Percentiles rank a stretch among this genome's conserved stretches.
Conservation (phyloP, 2,113 vertebrate genomes). For the Petaurus breviceps region DNA sequence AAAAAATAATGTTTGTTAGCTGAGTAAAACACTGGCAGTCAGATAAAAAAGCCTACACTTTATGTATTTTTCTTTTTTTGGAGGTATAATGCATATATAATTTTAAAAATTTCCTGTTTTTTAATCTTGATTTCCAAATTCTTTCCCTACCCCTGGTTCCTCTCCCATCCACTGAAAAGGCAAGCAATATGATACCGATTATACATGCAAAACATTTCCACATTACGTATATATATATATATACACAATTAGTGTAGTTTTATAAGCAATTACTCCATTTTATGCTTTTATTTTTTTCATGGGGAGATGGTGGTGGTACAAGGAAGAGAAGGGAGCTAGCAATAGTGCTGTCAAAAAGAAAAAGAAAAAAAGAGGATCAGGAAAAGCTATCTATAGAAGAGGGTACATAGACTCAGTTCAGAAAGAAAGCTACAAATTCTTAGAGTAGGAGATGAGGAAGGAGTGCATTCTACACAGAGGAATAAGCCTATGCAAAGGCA, state of each 20-base stretch:
- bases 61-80: slow-evolving; percentile 3
- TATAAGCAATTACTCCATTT: not conserved
- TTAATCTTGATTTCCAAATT: not conserved
- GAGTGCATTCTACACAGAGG: not conserved
- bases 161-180: not conserved
- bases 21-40: not conserved
- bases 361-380: not conserved
- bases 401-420: not conserved
- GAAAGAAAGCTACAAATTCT: not conserved
- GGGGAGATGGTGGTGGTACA: not conserved
- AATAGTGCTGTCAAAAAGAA: not conserved
- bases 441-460: not conserved
- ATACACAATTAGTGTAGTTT: slow-evolving; percentile 6
- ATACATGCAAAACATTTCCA: not conserved
- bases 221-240: not conserved
- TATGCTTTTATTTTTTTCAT: not conserved
- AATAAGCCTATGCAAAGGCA: not conserved
- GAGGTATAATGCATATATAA: not conserved
- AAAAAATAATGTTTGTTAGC: not conserved
- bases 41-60: not conserved
- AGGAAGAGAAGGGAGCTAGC: not conserved
- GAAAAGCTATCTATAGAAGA: not conserved
- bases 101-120: not conserved
- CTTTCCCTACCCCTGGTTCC: not conserved
- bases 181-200: not conserved